Evolutionary conservation across 2,888 invertebrate species (phyloP).

Genomic region (Geophilus truncorum): DNA sequence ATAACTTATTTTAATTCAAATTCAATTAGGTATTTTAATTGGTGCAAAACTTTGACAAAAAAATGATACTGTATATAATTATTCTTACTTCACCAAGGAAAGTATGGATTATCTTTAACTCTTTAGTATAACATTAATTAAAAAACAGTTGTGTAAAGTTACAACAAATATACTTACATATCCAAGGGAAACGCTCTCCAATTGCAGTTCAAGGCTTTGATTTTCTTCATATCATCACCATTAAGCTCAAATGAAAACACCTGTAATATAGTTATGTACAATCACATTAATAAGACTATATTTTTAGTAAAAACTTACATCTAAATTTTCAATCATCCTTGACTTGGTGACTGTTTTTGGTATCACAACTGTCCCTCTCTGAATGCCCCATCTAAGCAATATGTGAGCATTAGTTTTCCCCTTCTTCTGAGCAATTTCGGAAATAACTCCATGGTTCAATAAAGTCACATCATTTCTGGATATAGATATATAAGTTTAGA

Average conservation of each 20-base stretch:
- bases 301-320: conserved; percentile 46
- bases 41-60: too few species aligned
- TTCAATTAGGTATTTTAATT: too few species aligned
- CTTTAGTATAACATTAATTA: neutral
- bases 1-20: too few species aligned
- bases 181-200: neutral
- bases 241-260: neutral
- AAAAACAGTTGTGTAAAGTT: too few species aligned
- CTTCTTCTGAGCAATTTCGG: conserved; percentile 61
- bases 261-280: too few species aligned
- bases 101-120: neutral
- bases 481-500: too few species aligned
- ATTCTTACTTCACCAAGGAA: too few species aligned
- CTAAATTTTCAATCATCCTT: conserved; percentile 66
- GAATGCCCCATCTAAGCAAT: conserved; percentile 53
- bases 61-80: too few species aligned
- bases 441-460: conserved; percentile 67
- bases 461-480: too few species aligned
- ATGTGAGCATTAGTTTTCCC: conserved; percentile 57
- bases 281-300: too few species aligned
- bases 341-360: conserved; percentile 76
- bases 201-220: neutral
- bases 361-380: conserved; percentile 67
- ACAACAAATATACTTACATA: too few species aligned
- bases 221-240: neutral